phyloP scores from a whole-genome alignment of 2,888 invertebrate genomes.

The Nomada goodeniana region DNA sequence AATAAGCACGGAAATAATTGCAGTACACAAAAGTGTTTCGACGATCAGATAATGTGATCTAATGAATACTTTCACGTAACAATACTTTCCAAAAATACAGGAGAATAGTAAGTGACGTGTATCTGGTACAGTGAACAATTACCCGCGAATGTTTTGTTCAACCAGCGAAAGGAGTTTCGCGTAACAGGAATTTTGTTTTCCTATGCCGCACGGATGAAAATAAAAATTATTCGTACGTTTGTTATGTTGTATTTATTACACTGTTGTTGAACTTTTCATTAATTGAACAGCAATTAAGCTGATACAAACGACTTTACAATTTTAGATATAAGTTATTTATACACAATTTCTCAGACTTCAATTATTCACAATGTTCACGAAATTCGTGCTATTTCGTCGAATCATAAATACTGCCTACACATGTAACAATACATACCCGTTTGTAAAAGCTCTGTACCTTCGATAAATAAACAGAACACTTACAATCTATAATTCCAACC shows the following conservation, averaged over 20 bases:
- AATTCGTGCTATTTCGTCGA: slow-evolving; percentile 5
- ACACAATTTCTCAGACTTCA: slow-evolving; percentile 11
- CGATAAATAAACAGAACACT: slow-evolving; percentile 37
- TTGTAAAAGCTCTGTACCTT: slow-evolving; percentile 22
- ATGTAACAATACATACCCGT: slow-evolving; percentile 9
- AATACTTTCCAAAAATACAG: too few species aligned
- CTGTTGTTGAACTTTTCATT: slow-evolving; percentile 6
- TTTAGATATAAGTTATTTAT: not conserved
- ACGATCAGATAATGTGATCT: too few species aligned
- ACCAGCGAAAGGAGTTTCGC: too few species aligned
- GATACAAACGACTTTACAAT: slow-evolving; percentile 4
- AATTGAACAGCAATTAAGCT: slow-evolving; percentile 7
- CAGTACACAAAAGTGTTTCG: too few species aligned
- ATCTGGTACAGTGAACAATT: too few species aligned
- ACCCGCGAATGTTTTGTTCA: too few species aligned
- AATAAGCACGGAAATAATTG: too few species aligned
- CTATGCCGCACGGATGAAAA: not conserved
- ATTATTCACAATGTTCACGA: slow-evolving; percentile 9
- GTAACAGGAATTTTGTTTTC: not conserved
- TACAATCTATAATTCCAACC: slow-evolving; percentile 5
- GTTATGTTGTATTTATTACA: slow-evolving; percentile 11
- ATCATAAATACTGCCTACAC: slow-evolving; percentile 19
- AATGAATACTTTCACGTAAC: too few species aligned
- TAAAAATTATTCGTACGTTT: not conserved
- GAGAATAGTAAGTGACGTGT: too few species aligned